phyloP scores from a whole-genome alignment of 2,113 vertebrate species.

The Solenodon paradoxus region DNA sequence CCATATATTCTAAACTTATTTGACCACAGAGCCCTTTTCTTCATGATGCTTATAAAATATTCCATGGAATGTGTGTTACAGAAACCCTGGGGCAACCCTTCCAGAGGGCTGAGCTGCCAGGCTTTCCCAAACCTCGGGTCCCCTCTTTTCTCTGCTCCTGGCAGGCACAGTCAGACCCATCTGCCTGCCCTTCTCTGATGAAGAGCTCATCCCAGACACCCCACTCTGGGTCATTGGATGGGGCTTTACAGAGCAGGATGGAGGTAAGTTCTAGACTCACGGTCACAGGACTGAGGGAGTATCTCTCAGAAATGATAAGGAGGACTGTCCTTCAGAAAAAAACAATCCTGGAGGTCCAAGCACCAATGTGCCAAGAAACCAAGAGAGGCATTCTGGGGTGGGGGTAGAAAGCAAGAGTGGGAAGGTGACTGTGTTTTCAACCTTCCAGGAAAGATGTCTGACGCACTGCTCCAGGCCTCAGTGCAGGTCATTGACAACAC shows the following conservation, averaged over 20 bases:
- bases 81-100: not conserved
- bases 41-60: not conserved
- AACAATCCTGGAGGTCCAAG: not conserved
- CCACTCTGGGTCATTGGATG: constrained; percentile 88
- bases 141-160: not conserved
- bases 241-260: constrained; percentile 86
- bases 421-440: not conserved
- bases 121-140: not conserved
- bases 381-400: not conserved
- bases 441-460: constrained; percentile 83
- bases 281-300: not conserved
- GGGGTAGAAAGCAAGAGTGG: not conserved
- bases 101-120: not conserved
- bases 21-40: not conserved
- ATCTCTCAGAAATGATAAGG: not conserved
- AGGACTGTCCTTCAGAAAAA: not conserved
- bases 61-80: not conserved
- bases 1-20: not conserved
- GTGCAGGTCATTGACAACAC: constrained; percentile 82
- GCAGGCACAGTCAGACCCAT: constrained; percentile 85
- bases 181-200: constrained; percentile 88
- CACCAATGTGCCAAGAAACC: not conserved
- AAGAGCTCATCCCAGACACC: constrained; percentile 72
- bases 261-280: constrained; percentile 71
- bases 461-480: constrained; percentile 86